Base-by-base conservation (phyloP, 2,888 invertebrate species). In the Drosophila phalerata region DNA sequence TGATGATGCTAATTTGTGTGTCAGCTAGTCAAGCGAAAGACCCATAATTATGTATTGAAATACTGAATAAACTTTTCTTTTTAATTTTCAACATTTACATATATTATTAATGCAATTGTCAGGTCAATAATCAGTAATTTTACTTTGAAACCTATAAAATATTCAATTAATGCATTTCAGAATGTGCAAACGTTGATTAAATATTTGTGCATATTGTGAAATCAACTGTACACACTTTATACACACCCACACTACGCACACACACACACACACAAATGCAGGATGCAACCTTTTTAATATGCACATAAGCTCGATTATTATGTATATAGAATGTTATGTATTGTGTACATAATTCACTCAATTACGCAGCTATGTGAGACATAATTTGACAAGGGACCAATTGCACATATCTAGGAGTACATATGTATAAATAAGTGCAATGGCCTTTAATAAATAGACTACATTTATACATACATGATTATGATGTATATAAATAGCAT, bases 141-240 rank as follows among this genome's bases (percentile, higher is more conserved):
- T 37, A 42, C 47, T 19, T 60, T 34, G 40, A 61, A 51, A 6
- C 8, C 19, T 22, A 61, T 70, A 49, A 43, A 75, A 69, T 69
- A 70, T 71, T 49, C 48, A 81, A 89, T 81, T 75, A 89, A 67
- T 88, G 67, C 85, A 70, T 69, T 70, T 66, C 49, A 53, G 8
- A 28, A 73, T 38, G 25, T 43, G 64, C 58, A 57, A 42, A 30
- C 48, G 53, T 48, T 61, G 69, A 81, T 85, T 61, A 78, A 84
- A 79, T 71, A 73, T 70, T 60, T 51, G 49, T 56, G 77, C 62
- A 63, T 57, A 34, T 71, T 57, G 57, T 60, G 52, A 51, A 25
- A 51, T 52, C 66, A 69, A 81, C 79, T 78, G 72, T 82, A 75
- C 79, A 53, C 56, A 48, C 25, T 42, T 64, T 32, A 34, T 30